Evolutionary conservation across 2,113 vertebrate species (phyloP), one percentile per base, ranked within the genome.

Genomic region (Dicerorhinus sumatrensis): DNA sequence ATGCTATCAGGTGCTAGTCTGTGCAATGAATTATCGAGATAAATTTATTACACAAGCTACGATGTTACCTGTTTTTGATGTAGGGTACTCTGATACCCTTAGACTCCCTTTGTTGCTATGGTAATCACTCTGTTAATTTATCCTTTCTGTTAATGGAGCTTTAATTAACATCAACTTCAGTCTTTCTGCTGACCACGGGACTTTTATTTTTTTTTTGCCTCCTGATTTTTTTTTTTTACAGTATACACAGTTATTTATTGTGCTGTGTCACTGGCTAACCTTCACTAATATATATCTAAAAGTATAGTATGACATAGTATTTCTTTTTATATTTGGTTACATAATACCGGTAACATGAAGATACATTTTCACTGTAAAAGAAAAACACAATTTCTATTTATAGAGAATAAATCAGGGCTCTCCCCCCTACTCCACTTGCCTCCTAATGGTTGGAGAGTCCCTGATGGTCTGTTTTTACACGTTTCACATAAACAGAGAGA

Each of bases 371-470:
- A 56, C n/a, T 54, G 48, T 60, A 8, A 72, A 70, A 46, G 56
- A 16, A 77, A 33, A 21, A 58, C 11, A 11, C 13, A 27, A 0
- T 77, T 70, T 21, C 31, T 84, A 10, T 65, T 79, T 27, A 72
- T 10, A 17, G 0, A 18, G 21, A 42, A 20, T 25, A 31, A 29
- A 10, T 39, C n/a, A 42, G 80, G 42, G 0, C 20, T 9, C 11
- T 1, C 8, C 25, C n/a, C 4, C 25, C 1, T 3, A 0, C 14
- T 16, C 14, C 1, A 0, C 4, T 17, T 8, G 12, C 20, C 16
- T 70, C 18, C 13, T 12, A 10, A 5, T 10, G 2, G 31, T 42
- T n/a, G 86, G 39, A 54, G n/a, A 33, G 39, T n/a, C 20, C 29
- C 48, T 5, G 54, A 13, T 8, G 2, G 16, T 46, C 25, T 39